Conservation (phyloP, 2,113 vertebrate species). For the Pachycephala philippinensis region DNA sequence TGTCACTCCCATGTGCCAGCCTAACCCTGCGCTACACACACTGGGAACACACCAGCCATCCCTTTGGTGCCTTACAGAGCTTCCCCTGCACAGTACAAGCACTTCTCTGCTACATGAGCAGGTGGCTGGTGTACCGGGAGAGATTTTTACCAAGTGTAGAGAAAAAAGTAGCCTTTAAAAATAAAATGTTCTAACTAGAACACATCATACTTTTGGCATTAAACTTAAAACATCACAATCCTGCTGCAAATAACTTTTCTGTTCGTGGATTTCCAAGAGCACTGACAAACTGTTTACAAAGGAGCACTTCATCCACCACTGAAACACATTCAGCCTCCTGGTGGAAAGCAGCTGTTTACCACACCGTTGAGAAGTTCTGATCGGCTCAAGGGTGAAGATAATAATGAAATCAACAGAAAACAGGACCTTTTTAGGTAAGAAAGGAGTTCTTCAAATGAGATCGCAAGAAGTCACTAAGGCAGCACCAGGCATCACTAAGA, state of each 20-base stretch:
- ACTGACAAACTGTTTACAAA: slow-evolving; percentile 21
- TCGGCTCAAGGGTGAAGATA: neutral
- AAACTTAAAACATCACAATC: neutral
- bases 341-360: neutral
- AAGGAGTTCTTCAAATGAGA: neutral
- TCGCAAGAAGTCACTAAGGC: neutral
- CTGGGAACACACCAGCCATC: neutral
- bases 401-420: neutral
- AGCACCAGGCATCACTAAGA: neutral
- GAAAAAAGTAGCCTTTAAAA: neutral
- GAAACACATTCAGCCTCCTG: neutral
- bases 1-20: neutral
- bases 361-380: neutral
- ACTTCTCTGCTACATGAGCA: neutral
- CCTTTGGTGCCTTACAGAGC: accelerated
- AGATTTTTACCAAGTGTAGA: neutral
- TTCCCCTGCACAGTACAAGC: neutral
- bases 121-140: neutral
- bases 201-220: neutral
- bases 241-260: neutral
- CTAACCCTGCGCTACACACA: neutral
- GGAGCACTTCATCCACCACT: neutral
- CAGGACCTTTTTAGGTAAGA: neutral
- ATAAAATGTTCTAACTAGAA: neutral
- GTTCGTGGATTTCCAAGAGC: neutral